Conservation (phyloP, 2,888 invertebrate genomes). For the Campoplex nolae region DNA sequence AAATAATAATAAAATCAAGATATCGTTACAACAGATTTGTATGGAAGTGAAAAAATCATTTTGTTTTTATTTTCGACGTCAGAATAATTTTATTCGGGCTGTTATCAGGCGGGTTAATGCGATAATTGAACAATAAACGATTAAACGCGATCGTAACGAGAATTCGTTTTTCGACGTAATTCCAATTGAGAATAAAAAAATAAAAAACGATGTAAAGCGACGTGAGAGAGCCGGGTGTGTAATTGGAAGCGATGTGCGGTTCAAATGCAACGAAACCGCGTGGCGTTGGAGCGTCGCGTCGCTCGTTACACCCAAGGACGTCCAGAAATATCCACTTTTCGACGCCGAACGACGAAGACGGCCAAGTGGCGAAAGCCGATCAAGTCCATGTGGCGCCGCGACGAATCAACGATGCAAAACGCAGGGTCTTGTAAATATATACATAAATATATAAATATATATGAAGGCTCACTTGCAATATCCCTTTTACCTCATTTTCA, state of each 20-base stretch:
- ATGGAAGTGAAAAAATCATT: background rate
- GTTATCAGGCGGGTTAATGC: background rate
- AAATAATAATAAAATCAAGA: too few relatives aligned
- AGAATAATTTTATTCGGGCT: background rate
- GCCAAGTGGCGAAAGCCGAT: conserved; percentile 69
- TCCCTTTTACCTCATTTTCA: conserved; percentile 21
- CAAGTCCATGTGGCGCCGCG: conserved; percentile 59
- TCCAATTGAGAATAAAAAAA: background rate
- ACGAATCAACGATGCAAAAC: conserved; percentile 63
- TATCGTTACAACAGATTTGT: too few relatives aligned
- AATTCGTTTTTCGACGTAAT: background rate
- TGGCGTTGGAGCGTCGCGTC: conserved; percentile 68
- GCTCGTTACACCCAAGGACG: conserved; percentile 71
- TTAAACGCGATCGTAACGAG: background rate
- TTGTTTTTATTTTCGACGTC: background rate
- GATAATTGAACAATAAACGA: background rate
- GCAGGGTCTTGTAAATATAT: background rate
- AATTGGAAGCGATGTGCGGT: conserved; percentile 47
- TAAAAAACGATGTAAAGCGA: conserved; percentile 30
- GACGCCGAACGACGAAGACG: conserved; percentile 67
- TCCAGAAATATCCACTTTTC: conserved; percentile 71
- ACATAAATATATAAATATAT: background rate
- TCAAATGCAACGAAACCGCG: conserved; percentile 53
- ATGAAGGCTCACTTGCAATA: conserved; percentile 14
- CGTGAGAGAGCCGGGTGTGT: conserved; percentile 32